phyloP scores from a whole-genome alignment of 2,797 vertebrate species.

The Argentina silus region DNA sequence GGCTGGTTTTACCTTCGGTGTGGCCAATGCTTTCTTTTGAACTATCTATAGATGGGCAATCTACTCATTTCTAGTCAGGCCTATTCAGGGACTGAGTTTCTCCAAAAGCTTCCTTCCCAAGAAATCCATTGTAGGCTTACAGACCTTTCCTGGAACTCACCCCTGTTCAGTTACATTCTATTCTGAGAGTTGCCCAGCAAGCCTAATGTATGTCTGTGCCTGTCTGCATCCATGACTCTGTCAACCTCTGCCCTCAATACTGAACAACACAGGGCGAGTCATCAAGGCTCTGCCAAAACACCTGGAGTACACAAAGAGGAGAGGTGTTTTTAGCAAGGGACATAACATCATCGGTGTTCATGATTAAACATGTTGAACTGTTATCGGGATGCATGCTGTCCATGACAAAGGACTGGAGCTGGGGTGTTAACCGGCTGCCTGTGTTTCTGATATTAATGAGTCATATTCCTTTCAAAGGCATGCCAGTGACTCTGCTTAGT shows the following conservation, averaged over 20 bases:
- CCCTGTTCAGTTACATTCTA: constrained; percentile 16
- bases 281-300: constrained; percentile 10
- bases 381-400: constrained; percentile 45
- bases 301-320: constrained; percentile 31
- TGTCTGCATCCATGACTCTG: constrained; percentile 43
- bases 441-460: constrained; percentile 35
- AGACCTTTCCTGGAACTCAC: too few relatives aligned
- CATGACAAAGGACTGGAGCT: constrained; percentile 34
- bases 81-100: neutral
- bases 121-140: too few relatives aligned
- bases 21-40: too few relatives aligned
- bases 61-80: constrained; percentile 21
- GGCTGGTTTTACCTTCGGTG: too few relatives aligned
- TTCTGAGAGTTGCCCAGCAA: constrained; percentile 12
- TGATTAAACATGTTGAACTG: constrained; percentile 68
- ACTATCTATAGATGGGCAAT: too few relatives aligned
- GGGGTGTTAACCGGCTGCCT: neutral
- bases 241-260: constrained; percentile 21
- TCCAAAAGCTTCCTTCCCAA: neutral
- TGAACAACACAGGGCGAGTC: constrained; percentile 29
- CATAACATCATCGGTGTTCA: constrained; percentile 42
- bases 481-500: constrained; percentile 31
- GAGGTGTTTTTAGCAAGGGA: constrained; percentile 22
- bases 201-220: constrained; percentile 37
- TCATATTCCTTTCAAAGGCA: constrained; percentile 35